These are phyloP conservation scores for Notodonta dromedarius DNA, from an alignment of 2,888 invertebrate species.

Conservation along the genomic window DNA sequence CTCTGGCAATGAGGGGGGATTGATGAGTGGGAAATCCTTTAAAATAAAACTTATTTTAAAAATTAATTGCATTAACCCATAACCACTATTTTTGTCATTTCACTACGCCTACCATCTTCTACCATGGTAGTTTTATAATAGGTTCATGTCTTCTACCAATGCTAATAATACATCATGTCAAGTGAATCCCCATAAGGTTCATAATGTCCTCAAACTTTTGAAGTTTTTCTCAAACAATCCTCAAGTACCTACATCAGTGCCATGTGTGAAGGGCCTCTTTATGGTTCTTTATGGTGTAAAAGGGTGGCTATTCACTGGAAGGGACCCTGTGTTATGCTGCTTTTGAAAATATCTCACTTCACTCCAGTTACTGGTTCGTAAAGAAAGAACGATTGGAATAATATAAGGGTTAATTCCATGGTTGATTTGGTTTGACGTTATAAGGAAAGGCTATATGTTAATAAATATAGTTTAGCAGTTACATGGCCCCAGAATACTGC, in stretches of 20 bases:
- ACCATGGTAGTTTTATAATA: too few species aligned
- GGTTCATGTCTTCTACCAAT: too few species aligned
- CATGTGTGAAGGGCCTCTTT: background rate
- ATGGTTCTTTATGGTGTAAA: background rate
- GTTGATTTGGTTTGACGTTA: background rate
- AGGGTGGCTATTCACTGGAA: constrained; percentile 4
- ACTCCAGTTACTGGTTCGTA: background rate
- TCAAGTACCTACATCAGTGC: background rate
- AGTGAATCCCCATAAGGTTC: too few species aligned
- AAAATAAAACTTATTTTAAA: too few species aligned
- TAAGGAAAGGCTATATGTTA: background rate
- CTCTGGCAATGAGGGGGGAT: too few species aligned
- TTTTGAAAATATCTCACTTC: background rate
- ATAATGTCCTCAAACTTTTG: background rate
- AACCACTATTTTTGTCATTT: too few species aligned
- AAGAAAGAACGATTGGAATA: background rate
- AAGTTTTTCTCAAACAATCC: background rate
- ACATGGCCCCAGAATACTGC: too few species aligned
- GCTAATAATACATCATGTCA: too few species aligned
- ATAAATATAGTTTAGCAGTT: too few species aligned
- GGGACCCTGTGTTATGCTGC: background rate
- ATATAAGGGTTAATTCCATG: background rate
- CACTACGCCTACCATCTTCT: too few species aligned
- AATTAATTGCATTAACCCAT: too few species aligned
- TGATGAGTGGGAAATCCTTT: too few species aligned